Evolutionary conservation across 1,140 invertebrate species (phyloP), one percentile per base, ranked within the genome.

Genomic region (Mycetomoellerius zeteki): DNA sequence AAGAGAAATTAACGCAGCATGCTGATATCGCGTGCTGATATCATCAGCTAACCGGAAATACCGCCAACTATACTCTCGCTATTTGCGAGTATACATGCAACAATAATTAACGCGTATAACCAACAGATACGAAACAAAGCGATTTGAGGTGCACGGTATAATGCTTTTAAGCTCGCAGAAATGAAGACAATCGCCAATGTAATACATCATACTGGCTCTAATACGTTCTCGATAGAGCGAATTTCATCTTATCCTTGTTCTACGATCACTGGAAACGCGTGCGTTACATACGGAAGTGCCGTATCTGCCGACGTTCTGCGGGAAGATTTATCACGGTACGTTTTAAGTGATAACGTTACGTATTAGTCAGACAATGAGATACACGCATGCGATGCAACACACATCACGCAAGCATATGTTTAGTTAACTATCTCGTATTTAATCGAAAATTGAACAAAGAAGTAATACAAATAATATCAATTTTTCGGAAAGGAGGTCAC

Each of bases 11-110:
- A 37, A 76, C 24, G 12, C 30, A 67, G 62, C 37, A 43, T 24
- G 19, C 50, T 71, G 37, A 72, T 43, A 10, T 30, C 78, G 77
- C 37, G 52, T 37, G 27, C 54, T 69, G 54, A 72, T 43, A 14
- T 30, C 75, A 33, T 88, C 87, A 90, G 89, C 90, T 92, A 92
- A 88, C 91, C 88, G 75, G 67, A 73, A 91, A 77, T 87, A 91
- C 86, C 84, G 87, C 87, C 91, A 86, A 60, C 37, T 19, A 62
- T 65, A 77, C 50, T 62, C 56, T 80, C 65, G 47, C 50, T 71
- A 75, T 65, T 72, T 76, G 21, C 56, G 30, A 75, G 47, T 67
- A 33, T 75, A 69, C 58, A 78, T 60, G 62, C 30, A 64, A 87
- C 64, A 76, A 82, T 65, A 30, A 65, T 72, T 80, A 24, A 47